phyloP scores from a whole-genome alignment of 2,888 invertebrate species.

The Noctua janthina region DNA sequence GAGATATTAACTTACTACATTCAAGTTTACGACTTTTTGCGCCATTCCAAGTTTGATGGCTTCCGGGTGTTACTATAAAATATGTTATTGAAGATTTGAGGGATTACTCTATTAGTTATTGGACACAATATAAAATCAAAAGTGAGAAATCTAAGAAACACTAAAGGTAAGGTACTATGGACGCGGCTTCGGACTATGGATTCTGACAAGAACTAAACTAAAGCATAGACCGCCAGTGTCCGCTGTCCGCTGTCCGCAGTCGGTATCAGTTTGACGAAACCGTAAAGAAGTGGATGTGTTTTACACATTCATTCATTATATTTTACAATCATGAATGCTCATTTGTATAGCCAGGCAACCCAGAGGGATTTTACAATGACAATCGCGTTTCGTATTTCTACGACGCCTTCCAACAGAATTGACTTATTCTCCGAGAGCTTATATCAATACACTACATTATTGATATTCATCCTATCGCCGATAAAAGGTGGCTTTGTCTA shows the following conservation, averaged over 20 bases:
- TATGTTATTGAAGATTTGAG: slow-evolving; percentile 22
- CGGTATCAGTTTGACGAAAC: too few relatives aligned
- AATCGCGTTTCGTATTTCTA: not conserved
- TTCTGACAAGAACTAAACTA: not conserved
- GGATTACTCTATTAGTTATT: not conserved
- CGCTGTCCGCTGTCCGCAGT: too few relatives aligned
- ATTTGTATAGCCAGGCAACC: not conserved
- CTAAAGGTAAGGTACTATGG: not conserved
- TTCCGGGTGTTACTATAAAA: slow-evolving; percentile 22
- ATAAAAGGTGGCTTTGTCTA: not conserved
- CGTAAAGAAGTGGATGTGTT: too few relatives aligned
- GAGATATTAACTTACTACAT: slow-evolving; percentile 56
- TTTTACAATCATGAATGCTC: not conserved
- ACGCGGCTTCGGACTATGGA: not conserved
- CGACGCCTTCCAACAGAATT: not conserved
- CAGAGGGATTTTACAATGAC: not conserved
- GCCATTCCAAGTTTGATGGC: slow-evolving; percentile 26
- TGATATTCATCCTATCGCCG: not conserved
- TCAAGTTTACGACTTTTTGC: slow-evolving; percentile 32
- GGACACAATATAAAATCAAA: slow-evolving; percentile 1
- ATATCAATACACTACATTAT: not conserved
- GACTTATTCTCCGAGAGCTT: not conserved
- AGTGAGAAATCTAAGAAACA: not conserved
- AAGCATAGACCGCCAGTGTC: not conserved
- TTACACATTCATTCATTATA: too few relatives aligned